Conservation (phyloP, 2,888 invertebrate genomes). For the Lissocephala sabroskyi region DNA sequence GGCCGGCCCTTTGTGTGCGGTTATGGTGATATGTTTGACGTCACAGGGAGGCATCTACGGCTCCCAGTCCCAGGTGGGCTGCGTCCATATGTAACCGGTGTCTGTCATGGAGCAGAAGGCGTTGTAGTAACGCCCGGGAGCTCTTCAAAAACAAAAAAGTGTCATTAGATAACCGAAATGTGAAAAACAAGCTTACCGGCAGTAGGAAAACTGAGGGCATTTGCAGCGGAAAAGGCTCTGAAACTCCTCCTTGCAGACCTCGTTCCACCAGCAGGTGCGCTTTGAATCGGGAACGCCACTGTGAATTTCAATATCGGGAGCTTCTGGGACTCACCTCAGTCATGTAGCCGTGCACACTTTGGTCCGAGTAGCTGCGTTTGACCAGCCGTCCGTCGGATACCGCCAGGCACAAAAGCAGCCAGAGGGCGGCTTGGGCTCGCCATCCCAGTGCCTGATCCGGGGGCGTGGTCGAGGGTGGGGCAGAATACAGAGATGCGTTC, state of each 20-base stretch:
- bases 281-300: too few relatives aligned
- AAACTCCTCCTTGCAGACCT: constrained; percentile 93
- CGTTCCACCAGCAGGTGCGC: constrained; percentile 96
- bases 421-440: constrained; percentile 9
- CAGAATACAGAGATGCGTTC: neutral
- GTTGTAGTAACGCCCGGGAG: constrained; percentile 90
- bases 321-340: constrained; percentile 79
- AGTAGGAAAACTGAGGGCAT: constrained; percentile 91
- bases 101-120: constrained; percentile 92
- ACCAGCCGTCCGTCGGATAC: constrained; percentile 69
- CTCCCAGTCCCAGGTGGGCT: constrained; percentile 76
- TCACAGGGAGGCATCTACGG: constrained; percentile 38
- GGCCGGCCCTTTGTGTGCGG: neutral
- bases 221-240: constrained; percentile 89
- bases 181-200: constrained; percentile 74
- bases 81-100: constrained; percentile 92
- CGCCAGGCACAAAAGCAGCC: constrained; percentile 23
- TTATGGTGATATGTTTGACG: constrained; percentile 37
- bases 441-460: neutral
- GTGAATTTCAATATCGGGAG: constrained; percentile 3
- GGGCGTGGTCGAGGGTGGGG: too few relatives aligned
- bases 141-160: constrained; percentile 66
- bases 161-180: neutral
- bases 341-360: constrained; percentile 85
- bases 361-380: constrained; percentile 85